phyloP scores from a whole-genome alignment of 2,797 vertebrate genomes.

The Chromis chromis region DNA sequence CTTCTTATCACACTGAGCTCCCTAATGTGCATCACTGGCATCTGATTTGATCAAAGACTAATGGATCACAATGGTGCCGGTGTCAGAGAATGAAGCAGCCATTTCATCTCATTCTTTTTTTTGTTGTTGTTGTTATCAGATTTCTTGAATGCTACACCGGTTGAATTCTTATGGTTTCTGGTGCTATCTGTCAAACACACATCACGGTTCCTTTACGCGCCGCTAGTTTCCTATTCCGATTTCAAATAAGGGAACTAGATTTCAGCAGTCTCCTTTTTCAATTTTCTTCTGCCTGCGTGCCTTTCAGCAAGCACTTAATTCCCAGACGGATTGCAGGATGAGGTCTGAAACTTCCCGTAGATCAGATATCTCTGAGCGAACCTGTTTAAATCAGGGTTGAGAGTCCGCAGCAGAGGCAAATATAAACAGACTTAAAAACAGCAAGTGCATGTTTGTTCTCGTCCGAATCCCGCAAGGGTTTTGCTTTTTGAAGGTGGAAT shows the following conservation, averaged over 20 bases:
- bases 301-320: slow-evolving; percentile 52
- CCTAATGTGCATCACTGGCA: slow-evolving; percentile 25
- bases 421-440: slow-evolving; percentile 36
- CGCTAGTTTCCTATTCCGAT: slow-evolving; percentile 43
- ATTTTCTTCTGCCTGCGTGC: slow-evolving; percentile 44
- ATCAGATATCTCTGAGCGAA: slow-evolving; percentile 11
- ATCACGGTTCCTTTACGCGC: slow-evolving; percentile 35
- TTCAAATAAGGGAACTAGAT: slow-evolving; percentile 25
- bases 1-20: slow-evolving; percentile 17
- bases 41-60: slow-evolving; percentile 49
- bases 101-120: slow-evolving; percentile 27
- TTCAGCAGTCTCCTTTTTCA: slow-evolving; percentile 16
- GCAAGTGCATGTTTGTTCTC: slow-evolving; percentile 34
- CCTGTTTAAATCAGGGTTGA: slow-evolving; percentile 2
- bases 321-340: slow-evolving; percentile 2
- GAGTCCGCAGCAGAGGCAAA: slow-evolving; percentile 24
- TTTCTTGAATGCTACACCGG: slow-evolving; percentile 28
- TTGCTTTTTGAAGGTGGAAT: slow-evolving; percentile 17
- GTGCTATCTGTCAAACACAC: slow-evolving; percentile 45
- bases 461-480: slow-evolving; percentile 16
- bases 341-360: not conserved
- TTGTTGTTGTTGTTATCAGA: slow-evolving; percentile 30
- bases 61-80: slow-evolving; percentile 28
- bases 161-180: slow-evolving; percentile 29
- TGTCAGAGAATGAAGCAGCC: slow-evolving; percentile 38